Evolutionary conservation across 2,113 vertebrate species (phyloP).

Genomic region (Dicaeum eximium): DNA sequence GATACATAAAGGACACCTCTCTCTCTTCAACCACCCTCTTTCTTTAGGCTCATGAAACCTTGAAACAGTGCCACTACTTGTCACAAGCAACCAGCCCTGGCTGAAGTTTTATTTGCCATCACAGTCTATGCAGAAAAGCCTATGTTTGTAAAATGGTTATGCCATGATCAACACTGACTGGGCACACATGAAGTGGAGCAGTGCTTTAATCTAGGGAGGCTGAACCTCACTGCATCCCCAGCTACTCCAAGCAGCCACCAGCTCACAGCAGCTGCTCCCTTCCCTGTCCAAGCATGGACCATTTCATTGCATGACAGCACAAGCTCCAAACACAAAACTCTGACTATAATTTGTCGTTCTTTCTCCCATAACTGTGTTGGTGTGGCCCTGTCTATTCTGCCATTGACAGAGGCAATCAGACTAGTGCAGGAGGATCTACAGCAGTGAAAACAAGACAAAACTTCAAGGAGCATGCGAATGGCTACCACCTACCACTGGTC

Average conservation of each 20-base stretch:
- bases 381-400: background rate
- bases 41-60: background rate
- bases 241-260: background rate
- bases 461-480: background rate
- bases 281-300: background rate
- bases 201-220: background rate
- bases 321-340: background rate
- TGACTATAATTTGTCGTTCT: background rate
- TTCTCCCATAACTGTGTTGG: background rate
- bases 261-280: rapidly evolving
- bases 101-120: background rate
- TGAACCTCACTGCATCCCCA: background rate
- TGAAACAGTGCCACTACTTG: background rate
- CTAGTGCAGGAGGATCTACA: background rate
- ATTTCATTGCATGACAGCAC: background rate
- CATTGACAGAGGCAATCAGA: background rate
- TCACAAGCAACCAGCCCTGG: background rate
- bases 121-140: too few species aligned
- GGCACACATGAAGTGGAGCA: background rate
- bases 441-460: slow-evolving; percentile 35
- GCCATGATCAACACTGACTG: background rate
- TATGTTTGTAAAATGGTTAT: background rate
- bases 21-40: background rate
- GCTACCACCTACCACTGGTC: background rate
- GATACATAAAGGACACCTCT: background rate